Conservation (phyloP, 2,888 invertebrate species). For the Spisula solida region DNA sequence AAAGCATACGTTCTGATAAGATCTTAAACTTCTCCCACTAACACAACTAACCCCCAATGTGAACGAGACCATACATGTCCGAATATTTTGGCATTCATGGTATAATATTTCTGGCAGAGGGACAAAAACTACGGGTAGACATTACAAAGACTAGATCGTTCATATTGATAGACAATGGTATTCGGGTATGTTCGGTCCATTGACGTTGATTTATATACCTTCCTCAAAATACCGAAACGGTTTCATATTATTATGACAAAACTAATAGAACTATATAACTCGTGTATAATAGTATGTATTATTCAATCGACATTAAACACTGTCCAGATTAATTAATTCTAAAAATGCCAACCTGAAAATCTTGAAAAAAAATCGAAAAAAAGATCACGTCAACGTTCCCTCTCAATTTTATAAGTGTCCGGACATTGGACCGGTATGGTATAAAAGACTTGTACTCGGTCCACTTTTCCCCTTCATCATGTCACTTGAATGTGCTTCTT, state of each 20-base stretch:
- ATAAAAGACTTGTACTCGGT: neutral
- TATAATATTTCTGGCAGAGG: neutral
- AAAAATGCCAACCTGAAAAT: neutral
- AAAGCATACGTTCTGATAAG: neutral
- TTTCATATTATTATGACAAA: constrained; percentile 1
- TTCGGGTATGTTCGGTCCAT: neutral
- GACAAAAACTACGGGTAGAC: neutral
- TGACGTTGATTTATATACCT: constrained; percentile 3
- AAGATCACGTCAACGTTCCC: neutral
- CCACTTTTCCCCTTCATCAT: neutral
- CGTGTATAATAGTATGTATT: neutral
- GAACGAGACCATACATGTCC: neutral
- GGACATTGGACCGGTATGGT: neutral
- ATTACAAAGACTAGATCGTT: neutral
- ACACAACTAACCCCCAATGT: neutral
- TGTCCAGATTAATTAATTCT: neutral
- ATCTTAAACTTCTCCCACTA: neutral
- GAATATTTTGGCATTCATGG: constrained; percentile 3
- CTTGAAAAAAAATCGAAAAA: neutral
- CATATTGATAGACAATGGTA: constrained; percentile 1
- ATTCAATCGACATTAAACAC: neutral
- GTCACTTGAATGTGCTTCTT: too few species aligned
- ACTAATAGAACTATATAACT: neutral
- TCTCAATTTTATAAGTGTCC: neutral
- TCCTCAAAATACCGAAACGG: neutral